Percentiles rank a stretch among this genome's conserved stretches.
Evolutionary conservation across 2,888 invertebrate genomes (phyloP).

Genomic region (Rhagonycha lutea): DNA sequence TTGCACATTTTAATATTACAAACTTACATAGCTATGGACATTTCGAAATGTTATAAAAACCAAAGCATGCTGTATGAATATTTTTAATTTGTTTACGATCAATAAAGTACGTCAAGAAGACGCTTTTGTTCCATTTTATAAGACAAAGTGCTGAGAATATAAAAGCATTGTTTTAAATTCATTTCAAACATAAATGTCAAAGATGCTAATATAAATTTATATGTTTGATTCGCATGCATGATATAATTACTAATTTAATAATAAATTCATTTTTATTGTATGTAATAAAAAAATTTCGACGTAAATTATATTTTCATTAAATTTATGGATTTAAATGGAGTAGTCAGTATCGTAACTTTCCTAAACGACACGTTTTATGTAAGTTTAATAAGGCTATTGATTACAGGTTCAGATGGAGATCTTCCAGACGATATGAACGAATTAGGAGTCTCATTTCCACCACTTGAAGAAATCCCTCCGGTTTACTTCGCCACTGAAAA

Average conservation of each 20-base stretch:
- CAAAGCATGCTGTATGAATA: not conserved
- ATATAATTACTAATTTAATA: not conserved
- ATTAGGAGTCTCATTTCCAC: conserved; percentile 52
- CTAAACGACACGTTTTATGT: not conserved
- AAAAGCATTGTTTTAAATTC: not conserved
- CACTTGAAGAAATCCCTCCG: conserved; percentile 59
- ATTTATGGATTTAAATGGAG: not conserved
- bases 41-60: not conserved
- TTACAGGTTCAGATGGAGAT: conserved; percentile 44
- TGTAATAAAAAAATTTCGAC: not conserved
- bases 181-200: not conserved
- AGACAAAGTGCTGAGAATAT: not conserved
- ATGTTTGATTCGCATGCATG: not conserved
- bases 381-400: conserved; percentile 19
- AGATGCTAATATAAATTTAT: not conserved
- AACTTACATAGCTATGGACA: not conserved
- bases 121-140: not conserved
- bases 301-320: not conserved
- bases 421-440: conserved; percentile 50
- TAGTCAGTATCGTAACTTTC: not conserved
- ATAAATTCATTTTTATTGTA: no score
- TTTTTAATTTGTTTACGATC: not conserved
- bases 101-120: not conserved
- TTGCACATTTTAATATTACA: not conserved
- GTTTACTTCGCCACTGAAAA: conserved; percentile 85